Percentiles rank a stretch among this genome's conserved stretches.
Evolutionary conservation across 2,888 invertebrate genomes (phyloP).

Genomic region (Yponomeuta plumbellus): DNA sequence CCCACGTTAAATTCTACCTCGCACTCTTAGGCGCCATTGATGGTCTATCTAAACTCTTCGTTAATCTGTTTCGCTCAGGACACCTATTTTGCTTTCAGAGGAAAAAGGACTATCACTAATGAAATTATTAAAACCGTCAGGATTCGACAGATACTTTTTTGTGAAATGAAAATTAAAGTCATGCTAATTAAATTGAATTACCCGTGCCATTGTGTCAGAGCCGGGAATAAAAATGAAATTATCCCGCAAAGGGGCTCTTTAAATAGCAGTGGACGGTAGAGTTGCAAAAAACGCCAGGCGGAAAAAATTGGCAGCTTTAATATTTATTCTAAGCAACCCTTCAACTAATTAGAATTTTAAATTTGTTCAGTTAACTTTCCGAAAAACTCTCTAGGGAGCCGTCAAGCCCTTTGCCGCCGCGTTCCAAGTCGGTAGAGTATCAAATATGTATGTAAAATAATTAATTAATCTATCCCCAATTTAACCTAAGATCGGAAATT

Average conservation of each 20-base stretch:
- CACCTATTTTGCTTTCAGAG: too few species aligned
- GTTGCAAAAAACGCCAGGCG: background rate
- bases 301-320: background rate
- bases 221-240: background rate
- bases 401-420: background rate
- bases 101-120: background rate
- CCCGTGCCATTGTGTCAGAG: background rate
- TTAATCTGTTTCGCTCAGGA: background rate
- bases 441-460: conserved; percentile 2
- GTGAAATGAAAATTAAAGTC: conserved; percentile 17
- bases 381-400: background rate
- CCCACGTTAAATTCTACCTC: conserved; percentile 34
- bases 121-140: background rate
- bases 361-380: background rate
- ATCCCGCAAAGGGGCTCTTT: background rate
- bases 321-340: background rate
- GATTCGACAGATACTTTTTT: background rate
- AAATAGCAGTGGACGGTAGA: background rate
- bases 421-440: background rate
- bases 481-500: background rate
- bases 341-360: background rate
- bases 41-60: conserved; percentile 9
- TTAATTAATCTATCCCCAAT: background rate
- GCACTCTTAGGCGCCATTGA: conserved; percentile 37
- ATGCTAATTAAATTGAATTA: background rate